These are phyloP conservation scores for Wiebesia pumilae DNA, from an alignment of 1,140 invertebrate species.

Conservation along the genomic window DNA sequence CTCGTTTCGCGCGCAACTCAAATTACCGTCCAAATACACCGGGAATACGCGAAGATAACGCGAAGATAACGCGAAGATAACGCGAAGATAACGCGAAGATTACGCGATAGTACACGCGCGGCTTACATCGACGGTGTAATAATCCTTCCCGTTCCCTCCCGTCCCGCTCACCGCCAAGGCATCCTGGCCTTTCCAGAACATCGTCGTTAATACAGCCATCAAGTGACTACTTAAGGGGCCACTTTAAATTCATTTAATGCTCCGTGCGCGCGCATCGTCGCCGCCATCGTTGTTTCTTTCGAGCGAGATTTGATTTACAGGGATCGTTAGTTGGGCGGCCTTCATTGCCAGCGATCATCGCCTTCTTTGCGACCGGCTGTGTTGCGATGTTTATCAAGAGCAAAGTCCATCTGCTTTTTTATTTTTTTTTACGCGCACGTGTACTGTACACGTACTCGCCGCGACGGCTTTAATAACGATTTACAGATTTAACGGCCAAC, in stretches of 20 bases:
- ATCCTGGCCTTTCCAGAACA: background rate
- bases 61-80: background rate
- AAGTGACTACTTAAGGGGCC: slow-evolving; percentile 47
- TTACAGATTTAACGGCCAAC: background rate
- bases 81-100: background rate
- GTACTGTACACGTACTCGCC: no score
- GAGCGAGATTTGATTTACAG: slow-evolving; percentile 41
- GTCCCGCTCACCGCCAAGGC: background rate
- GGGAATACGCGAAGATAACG: background rate
- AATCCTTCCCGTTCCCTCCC: background rate
- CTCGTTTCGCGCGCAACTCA: background rate
- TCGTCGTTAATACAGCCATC: slow-evolving; percentile 30
- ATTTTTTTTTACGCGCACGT: no score
- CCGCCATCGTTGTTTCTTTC: slow-evolving; percentile 14
- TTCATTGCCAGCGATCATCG: background rate
- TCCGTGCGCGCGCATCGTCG: background rate
- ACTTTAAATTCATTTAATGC: slow-evolving; percentile 47
- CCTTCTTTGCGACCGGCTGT: background rate
- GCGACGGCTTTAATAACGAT: background rate
- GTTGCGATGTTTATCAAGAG: background rate
- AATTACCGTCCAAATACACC: slow-evolving; percentile 2
- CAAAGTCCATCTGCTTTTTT: background rate
- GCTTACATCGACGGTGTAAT: background rate
- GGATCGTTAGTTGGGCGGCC: background rate
- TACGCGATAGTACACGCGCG: background rate